Evolutionary conservation across 2,888 invertebrate species (phyloP), one percentile per base, ranked within the genome.

Genomic region (Prosopocoilus inquinatus): DNA sequence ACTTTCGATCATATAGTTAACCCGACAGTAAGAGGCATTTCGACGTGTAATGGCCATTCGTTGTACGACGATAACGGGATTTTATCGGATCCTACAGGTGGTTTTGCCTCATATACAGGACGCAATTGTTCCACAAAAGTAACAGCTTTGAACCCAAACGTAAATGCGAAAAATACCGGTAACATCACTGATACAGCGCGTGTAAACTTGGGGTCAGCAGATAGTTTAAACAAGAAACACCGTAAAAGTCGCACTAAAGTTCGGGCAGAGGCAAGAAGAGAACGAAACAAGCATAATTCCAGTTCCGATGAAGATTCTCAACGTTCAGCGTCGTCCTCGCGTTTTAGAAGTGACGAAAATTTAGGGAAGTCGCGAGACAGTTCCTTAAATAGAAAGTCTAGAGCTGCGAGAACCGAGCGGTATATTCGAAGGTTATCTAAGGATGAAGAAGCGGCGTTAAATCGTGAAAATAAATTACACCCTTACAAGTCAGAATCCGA

Each of bases 351-450:
- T 70, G 89, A 88, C 61, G 88, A 89, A 63, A 86, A 85, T 58
- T 76, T 86, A 52, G 83, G 83, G 68, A 67, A 64, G 39, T 53
- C 50, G 1, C 60, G 65, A 12, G 83, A 81, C 55, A 81, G 81
- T 54, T 82, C 84, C 0, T 75, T 82, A 38, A 87, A 81, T 69
- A 84, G 86, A 63, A 82, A 83, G 67, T 85, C 88, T 28, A 80
- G 91, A 52, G 83, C 86, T 16, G 90, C 91, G 0, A 81, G 92
- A 65, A 91, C 90, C 50, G 91, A 92, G 72, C 81, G 91, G 51
- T 90, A 91, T 69, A 85, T 89, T 53, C 89, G 89, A 69, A 81
- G 91, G 51, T 75, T 90, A 62, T 89, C 88, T 9, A 81, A 85
- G 55, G 89, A 89, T 63, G 88, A 88, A 35, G 87, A 87, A 68